Evolutionary conservation across 2,113 vertebrate genomes (phyloP), one percentile per base, ranked within the genome.

Genomic region (Elephas maximus): DNA sequence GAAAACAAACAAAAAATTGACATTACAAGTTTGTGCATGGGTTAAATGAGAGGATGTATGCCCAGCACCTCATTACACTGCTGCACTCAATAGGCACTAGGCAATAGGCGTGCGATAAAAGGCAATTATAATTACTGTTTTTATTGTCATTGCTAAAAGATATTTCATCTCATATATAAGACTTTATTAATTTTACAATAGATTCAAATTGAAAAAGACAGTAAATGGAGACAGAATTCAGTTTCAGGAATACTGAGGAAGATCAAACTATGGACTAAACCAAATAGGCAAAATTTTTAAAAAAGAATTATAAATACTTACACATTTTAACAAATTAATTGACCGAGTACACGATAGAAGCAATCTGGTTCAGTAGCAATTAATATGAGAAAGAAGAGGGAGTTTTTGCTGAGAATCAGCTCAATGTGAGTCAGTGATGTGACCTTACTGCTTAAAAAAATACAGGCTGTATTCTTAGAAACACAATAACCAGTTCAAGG

Each of bases 1-100:
- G 60, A 87, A 93, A 79, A 87, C 45, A 93, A 92, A 76, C 7
- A 84, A 57, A 37, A 79, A 87, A 18, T 44, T 44, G 65, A 79
- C 37, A 10, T 67, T 24, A 57, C 33, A 26, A 9, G 20, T 8
- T 44, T 37, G 30, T 62, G 26, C 21, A 77, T 65, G 14, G 20
- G 51, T 63, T 93, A 93, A 79, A 80, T n/a, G 37, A 80, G 83
- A 80, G 23, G 12, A 41, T 3, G 26, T 44, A 9, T 62, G 17
- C 30, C 15, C 53, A 15, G 63, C 2, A 51, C 57, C 41, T 37
- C 53, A 76, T 21, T 48, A 37, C 3, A 60, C 30, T 8, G 7
- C 51, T 73, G 4, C 5, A 21, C 41, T 62, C 65, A 51, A 62
- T 24, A 44, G 37, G 33, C 28, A 41, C 15, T 65, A 24, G 18